phyloP scores from a whole-genome alignment of 2,797 vertebrate species.

The Coccyzus lansbergi region DNA sequence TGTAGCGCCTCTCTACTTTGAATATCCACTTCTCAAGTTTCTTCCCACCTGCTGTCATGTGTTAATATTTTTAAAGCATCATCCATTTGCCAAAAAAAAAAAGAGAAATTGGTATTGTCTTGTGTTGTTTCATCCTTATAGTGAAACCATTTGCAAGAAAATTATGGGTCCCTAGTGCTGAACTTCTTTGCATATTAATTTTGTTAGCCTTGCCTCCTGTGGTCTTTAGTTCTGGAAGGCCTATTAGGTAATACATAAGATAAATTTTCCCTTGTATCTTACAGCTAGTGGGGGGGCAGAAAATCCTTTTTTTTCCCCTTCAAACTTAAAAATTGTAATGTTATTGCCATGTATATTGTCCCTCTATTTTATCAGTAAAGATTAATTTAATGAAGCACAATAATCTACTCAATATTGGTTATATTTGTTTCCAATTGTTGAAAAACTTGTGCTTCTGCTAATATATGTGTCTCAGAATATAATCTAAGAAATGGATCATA shows the following conservation, averaged over 20 bases:
- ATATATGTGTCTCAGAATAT: neutral
- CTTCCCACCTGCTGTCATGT: constrained; percentile 93
- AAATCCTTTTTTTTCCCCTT: constrained; percentile 57
- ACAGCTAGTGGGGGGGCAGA: constrained; percentile 67
- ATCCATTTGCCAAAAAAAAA: constrained; percentile 83
- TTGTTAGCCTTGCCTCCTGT: constrained; percentile 98
- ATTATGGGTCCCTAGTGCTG: constrained; percentile 95
- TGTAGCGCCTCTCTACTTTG: constrained; percentile 80
- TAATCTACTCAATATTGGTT: constrained; percentile 64
- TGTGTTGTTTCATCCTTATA: constrained; percentile 93
- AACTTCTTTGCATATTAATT: constrained; percentile 99
- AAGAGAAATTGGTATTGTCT: constrained; percentile 88
- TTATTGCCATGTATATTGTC: constrained; percentile 33
- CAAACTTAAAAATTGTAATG: constrained; percentile 74
- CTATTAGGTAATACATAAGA: constrained; percentile 90
- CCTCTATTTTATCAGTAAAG: constrained; percentile 62
- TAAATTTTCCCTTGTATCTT: constrained; percentile 82
- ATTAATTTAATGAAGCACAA: constrained; percentile 68
- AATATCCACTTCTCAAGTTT: constrained; percentile 86
- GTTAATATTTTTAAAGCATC: constrained; percentile 91
- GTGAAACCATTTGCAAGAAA: constrained; percentile 95
- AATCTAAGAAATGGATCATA: neutral
- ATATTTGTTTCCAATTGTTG: constrained; percentile 43
- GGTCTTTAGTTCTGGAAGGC: constrained; percentile 89
- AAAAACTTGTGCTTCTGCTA: constrained; percentile 45